These are phyloP conservation scores for Drosophila tristis DNA, from an alignment of 1,140 invertebrate genomes.

Conservation along the genomic window DNA sequence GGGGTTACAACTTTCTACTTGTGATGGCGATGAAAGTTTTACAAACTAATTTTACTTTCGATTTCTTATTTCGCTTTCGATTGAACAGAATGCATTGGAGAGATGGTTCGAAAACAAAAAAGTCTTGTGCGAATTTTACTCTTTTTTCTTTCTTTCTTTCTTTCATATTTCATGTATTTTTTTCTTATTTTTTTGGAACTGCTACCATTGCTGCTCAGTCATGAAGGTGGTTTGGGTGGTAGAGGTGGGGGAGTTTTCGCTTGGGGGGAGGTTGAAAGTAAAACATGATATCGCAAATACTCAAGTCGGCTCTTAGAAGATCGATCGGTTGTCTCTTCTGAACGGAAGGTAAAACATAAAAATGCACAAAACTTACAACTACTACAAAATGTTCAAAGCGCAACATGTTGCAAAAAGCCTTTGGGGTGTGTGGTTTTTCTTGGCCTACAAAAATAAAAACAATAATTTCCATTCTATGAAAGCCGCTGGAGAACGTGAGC, in stretches of 20 bases:
- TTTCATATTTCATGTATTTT: conserved; percentile 53
- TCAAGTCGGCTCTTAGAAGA: conserved; percentile 61
- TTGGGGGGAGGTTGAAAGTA: conserved; percentile 50
- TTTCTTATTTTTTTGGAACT: conserved; percentile 76
- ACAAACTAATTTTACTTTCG: conserved; percentile 52
- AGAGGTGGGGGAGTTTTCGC: conserved; percentile 16
- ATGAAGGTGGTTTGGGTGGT: conserved; percentile 58
- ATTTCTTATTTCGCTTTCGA: conserved; percentile 61
- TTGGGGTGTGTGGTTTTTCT: conserved; percentile 4
- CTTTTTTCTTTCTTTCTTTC: conserved; percentile 47
- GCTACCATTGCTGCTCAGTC: conserved; percentile 82
- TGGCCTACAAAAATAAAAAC: conserved; percentile 54
- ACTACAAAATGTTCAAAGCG: conserved; percentile 49
- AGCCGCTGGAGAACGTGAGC: conserved; percentile 38
- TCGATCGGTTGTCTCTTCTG: conserved; percentile 24
- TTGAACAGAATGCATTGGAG: conserved; percentile 79
- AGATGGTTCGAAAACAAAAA: conserved; percentile 71
- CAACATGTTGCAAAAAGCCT: conserved; percentile 40
- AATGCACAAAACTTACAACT: conserved; percentile 42
- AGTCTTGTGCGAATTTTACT: conserved; percentile 52
- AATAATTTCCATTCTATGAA: conserved; percentile 21
- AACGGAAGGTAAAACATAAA: conserved; percentile 26
- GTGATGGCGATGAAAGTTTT: conserved; percentile 60
- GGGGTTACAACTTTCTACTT: conserved; percentile 74
- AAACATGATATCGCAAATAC: conserved; percentile 70